phyloP scores from a whole-genome alignment of 2,113 vertebrate species.

The Vidua chalybeata region DNA sequence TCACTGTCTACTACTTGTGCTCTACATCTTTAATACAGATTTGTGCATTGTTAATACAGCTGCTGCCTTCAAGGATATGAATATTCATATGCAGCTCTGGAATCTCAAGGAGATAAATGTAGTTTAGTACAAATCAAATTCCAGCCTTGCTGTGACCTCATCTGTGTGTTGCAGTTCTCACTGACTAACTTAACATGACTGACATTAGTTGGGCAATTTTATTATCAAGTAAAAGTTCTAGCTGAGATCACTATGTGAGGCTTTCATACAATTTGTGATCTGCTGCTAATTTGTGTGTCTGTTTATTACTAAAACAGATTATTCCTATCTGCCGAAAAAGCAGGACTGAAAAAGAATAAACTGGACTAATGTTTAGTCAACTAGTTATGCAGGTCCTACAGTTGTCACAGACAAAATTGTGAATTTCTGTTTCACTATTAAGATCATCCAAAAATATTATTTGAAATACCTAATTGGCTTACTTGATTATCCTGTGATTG shows the following conservation, averaged over 20 bases:
- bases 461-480: neutral
- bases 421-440: neutral
- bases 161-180: neutral
- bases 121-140: slow-evolving; percentile 10
- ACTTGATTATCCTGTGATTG: neutral
- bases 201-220: neutral
- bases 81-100: neutral
- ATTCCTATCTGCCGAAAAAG: neutral
- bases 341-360: neutral
- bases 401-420: neutral
- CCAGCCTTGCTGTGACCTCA: neutral
- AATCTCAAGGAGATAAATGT: slow-evolving; percentile 4
- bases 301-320: neutral
- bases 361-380: neutral
- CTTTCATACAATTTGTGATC: neutral
- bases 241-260: neutral
- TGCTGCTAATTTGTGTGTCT: neutral
- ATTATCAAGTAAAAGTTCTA: neutral
- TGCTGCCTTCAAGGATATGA: neutral
- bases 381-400: neutral
- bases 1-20: neutral
- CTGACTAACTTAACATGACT: slow-evolving; percentile 1
- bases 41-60: neutral
- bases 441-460: neutral
- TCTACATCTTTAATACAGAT: neutral